Evolutionary conservation across 2,113 vertebrate genomes (phyloP).

Genomic region (Chunga burmeisteri): DNA sequence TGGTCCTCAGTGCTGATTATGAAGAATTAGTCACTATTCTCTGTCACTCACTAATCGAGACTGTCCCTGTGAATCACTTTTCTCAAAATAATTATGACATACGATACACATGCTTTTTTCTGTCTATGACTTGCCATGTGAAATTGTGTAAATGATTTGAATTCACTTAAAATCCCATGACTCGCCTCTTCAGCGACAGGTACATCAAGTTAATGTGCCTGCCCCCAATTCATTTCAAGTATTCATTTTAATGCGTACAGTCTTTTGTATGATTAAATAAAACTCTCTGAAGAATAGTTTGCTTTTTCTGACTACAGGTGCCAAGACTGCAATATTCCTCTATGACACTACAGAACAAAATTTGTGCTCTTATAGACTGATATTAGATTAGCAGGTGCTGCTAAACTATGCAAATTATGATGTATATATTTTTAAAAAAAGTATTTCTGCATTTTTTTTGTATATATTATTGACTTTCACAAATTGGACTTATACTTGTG

Average conservation of each 20-base stretch:
- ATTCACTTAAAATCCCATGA: neutral
- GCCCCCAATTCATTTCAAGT: neutral
- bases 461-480: neutral
- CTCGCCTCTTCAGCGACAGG: neutral
- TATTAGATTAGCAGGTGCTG: neutral
- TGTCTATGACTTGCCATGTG: neutral
- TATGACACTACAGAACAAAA: neutral
- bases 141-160: neutral
- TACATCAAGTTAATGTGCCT: neutral
- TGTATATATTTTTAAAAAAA: neutral
- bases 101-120: neutral
- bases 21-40: neutral
- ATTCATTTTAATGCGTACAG: neutral
- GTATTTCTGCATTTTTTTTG: neutral
- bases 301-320: neutral
- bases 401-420: neutral
- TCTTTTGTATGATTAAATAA: neutral
- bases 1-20: neutral
- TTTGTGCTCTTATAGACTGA: neutral
- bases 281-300: neutral
- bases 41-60: neutral
- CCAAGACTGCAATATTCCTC: neutral
- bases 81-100: neutral
- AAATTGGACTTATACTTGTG: neutral
- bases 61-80: neutral